These are phyloP conservation scores for Sinopyrophorus schimmeli DNA, from an alignment of 2,888 invertebrate genomes.

Conservation along the genomic window DNA sequence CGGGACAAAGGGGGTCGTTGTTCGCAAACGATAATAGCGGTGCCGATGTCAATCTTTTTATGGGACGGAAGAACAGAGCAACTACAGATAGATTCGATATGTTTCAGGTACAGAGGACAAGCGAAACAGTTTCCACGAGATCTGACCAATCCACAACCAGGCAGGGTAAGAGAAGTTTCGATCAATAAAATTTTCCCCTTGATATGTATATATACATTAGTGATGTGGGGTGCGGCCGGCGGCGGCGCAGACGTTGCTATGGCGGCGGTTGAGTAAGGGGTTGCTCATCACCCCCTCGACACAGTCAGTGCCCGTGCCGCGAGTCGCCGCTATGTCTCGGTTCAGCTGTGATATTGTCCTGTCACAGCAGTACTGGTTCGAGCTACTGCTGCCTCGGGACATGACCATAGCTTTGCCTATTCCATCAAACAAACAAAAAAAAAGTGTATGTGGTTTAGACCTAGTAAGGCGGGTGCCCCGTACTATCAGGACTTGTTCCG, in stretches of 20 bases:
- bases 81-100: conserved; percentile 17
- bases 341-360: conserved; percentile 85
- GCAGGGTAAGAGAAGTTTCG: conserved; percentile 37
- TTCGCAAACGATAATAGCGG: no score
- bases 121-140: conserved; percentile 12
- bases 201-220: conserved; percentile 54
- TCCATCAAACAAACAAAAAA: no score
- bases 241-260: conserved; percentile 56
- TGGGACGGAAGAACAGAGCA: not conserved
- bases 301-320: conserved; percentile 62
- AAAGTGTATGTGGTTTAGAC: conserved; percentile 15
- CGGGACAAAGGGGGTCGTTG: no score
- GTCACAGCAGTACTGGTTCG: conserved; percentile 92
- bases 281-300: conserved; percentile 53
- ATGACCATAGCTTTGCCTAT: conserved; percentile 66
- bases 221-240: conserved; percentile 56
- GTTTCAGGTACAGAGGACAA: conserved; percentile 26
- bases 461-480: conserved; percentile 7
- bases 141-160: conserved; percentile 21
- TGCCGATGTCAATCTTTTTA: not conserved
- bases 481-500: no score
- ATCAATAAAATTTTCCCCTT: conserved; percentile 46
- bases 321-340: conserved; percentile 50
- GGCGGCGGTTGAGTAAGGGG: conserved; percentile 50
- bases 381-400: conserved; percentile 93